phyloP scores from a whole-genome alignment of 2,888 invertebrate genomes.

The Tenthredo amoena region DNA sequence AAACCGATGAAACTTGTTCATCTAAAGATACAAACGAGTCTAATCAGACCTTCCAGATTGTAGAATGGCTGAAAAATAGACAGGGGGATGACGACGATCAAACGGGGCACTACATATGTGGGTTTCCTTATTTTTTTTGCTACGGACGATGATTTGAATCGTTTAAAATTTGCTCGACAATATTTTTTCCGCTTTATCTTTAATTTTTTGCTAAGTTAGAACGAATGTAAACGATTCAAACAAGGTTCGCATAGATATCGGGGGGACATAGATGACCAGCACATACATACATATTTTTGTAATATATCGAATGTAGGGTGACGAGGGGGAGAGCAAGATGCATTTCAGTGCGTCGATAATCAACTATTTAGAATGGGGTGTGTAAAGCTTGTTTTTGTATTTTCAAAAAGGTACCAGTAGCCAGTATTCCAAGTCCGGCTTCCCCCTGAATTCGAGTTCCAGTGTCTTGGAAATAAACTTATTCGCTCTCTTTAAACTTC shows the following conservation, averaged over 20 bases:
- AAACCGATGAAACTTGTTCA: background rate
- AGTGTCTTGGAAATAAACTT: background rate
- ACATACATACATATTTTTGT: conserved; percentile 45
- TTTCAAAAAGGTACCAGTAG: background rate
- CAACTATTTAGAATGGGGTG: conserved; percentile 20
- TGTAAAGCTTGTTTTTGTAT: background rate
- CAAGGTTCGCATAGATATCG: conserved; percentile 62
- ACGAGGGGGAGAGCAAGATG: conserved; percentile 38
- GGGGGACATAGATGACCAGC: conserved; percentile 57
- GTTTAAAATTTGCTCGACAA: background rate
- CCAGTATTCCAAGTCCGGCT: background rate
- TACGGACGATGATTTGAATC: conserved; percentile 15
- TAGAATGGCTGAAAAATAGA: background rate
- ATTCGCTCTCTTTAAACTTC: too few relatives aligned
- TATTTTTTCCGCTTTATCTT: background rate
- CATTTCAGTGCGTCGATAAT: background rate
- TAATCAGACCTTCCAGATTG: conserved; percentile 35
- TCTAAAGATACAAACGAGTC: too few relatives aligned
- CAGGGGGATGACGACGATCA: conserved; percentile 32
- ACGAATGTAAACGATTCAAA: conserved; percentile 48
- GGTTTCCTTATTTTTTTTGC: background rate
- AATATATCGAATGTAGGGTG: background rate
- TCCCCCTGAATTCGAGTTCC: background rate
- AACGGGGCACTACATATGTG: background rate
- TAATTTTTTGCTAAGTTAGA: too few relatives aligned